Evolutionary conservation across 1,140 invertebrate species (phyloP).

Genomic region (Anoplolepis gracilipes): DNA sequence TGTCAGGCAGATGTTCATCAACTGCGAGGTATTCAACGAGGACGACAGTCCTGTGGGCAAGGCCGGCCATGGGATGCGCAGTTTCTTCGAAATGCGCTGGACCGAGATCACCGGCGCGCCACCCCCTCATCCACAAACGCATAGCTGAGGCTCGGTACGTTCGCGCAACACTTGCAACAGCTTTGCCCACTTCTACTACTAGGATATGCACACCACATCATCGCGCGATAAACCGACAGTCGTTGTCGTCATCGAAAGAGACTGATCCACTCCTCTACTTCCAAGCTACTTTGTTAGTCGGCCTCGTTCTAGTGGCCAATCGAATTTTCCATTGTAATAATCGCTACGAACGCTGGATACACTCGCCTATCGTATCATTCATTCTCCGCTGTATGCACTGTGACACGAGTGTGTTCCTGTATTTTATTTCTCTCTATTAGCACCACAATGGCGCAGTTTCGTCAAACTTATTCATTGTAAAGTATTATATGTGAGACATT

Average conservation of each 20-base stretch:
- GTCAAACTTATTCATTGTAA: slow-evolving; percentile 51
- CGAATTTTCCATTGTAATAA: slow-evolving; percentile 50
- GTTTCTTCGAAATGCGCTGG: slow-evolving; percentile 96
- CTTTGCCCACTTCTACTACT: slow-evolving; percentile 85
- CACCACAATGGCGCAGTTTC: not conserved
- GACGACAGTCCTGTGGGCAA: slow-evolving; percentile 98
- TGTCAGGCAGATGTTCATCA: slow-evolving; percentile 97
- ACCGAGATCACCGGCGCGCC: slow-evolving; percentile 87
- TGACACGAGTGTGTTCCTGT: slow-evolving; percentile 34
- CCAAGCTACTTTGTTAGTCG: slow-evolving; percentile 53
- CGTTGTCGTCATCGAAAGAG: slow-evolving; percentile 10
- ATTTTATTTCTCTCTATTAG: slow-evolving; percentile 24
- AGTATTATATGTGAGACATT: slow-evolving; percentile 38
- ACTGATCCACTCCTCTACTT: slow-evolving; percentile 40
- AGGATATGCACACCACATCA: slow-evolving; percentile 36
- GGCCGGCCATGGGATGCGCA: slow-evolving; percentile 95
- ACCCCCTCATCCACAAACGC: slow-evolving; percentile 78
- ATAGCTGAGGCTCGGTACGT: slow-evolving; percentile 85
- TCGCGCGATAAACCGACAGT: slow-evolving; percentile 25
- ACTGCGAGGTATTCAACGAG: slow-evolving; percentile 99
- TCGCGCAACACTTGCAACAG: slow-evolving; percentile 85
- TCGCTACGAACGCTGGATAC: slow-evolving; percentile 30
- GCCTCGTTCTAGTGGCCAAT: slow-evolving; percentile 76
- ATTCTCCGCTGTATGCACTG: slow-evolving; percentile 32
- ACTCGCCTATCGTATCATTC: slow-evolving; percentile 34